Base-by-base conservation (phyloP, 2,113 vertebrate genomes). In the Atherinomorus stipes region DNA sequence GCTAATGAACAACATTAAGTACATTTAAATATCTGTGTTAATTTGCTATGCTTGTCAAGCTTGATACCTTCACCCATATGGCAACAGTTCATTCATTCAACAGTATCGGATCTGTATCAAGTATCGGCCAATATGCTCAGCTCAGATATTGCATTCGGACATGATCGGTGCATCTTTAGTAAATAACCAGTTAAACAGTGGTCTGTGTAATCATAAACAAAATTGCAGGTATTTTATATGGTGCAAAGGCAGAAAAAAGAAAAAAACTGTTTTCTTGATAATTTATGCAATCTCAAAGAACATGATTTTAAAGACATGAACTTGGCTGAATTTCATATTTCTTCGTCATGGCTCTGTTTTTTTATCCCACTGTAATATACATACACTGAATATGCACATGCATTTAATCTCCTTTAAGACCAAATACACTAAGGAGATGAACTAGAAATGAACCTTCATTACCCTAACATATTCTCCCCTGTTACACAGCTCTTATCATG, bases 401-500 rank as follows among this genome's bases (percentile, higher is more conserved):
- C 49, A 31, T 15, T 44, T 25, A 31, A 62, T 22, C 13, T 12
- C 4, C 49, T 59, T 47, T 25, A 47, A 23, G n/a, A 28, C 51
- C 1, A n/a, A 47, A 65, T 6, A 56, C 21, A 68, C 37, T 68
- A 42, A 65, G 38, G 51, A 64, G 11, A 71, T 67, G n/a, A 81
- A 77, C 54, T 40, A 34, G 56, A 45, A 47, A 60, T 51, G 28
- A 64, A 19, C 65, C 23, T 49, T 76, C 37, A 1, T 16, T 67
- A 26, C 44, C 49, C 47, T 59, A 45, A 54, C 21, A 18, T 61
- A 45, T 59, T 70, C 40, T 60, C 21, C 25, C 58, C 47, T 22
- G 25, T 72, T 62, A 73, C 49, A 23, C 53, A 22, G 66, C 59
- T 85, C 78, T 90, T 89, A 90, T 92, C 91, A 26, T 69, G 69